Percentiles rank a stretch among this genome's conserved stretches.
Evolutionary conservation across 2,888 invertebrate species (phyloP).

Genomic region (Agrochola lota): DNA sequence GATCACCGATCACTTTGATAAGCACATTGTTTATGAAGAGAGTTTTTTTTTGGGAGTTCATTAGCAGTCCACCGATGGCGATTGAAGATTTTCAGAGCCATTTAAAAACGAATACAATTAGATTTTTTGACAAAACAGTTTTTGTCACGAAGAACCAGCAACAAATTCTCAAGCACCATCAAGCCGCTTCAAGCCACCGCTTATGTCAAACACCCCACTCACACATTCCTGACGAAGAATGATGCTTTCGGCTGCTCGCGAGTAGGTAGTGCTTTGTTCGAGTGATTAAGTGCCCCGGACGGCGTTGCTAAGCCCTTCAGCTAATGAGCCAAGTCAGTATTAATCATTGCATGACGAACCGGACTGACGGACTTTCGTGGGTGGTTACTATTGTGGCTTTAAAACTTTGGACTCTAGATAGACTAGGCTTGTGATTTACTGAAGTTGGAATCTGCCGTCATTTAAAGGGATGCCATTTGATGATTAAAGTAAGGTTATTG

Average conservation of each 20-base stretch:
- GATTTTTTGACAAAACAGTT: background rate
- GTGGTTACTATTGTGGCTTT: slow-evolving; percentile 77
- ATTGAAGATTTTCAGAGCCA: background rate
- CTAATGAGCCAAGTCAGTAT: slow-evolving; percentile 90
- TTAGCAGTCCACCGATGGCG: no score
- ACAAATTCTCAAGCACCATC: slow-evolving; percentile 22
- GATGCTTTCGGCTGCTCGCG: slow-evolving; percentile 89
- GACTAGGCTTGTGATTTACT: slow-evolving; percentile 48
- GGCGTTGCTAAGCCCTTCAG: slow-evolving; percentile 89
- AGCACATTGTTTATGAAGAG: background rate
- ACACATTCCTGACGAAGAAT: slow-evolving; percentile 90
- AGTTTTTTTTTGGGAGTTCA: background rate
- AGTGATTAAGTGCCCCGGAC: slow-evolving; percentile 88
- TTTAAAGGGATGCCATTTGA: background rate
- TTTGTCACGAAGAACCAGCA: background rate
- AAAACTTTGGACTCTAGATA: slow-evolving; percentile 70
- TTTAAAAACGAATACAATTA: background rate
- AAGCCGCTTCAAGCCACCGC: slow-evolving; percentile 52
- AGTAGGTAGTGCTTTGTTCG: slow-evolving; percentile 90
- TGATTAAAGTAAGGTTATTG: no score
- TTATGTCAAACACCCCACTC: slow-evolving; percentile 71
- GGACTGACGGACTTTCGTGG: slow-evolving; percentile 84
- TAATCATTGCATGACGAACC: slow-evolving; percentile 88
- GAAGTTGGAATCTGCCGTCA: background rate
- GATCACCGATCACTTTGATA: background rate